phyloP scores from a whole-genome alignment of 1,140 invertebrate genomes.

The Copidosoma floridanum region DNA sequence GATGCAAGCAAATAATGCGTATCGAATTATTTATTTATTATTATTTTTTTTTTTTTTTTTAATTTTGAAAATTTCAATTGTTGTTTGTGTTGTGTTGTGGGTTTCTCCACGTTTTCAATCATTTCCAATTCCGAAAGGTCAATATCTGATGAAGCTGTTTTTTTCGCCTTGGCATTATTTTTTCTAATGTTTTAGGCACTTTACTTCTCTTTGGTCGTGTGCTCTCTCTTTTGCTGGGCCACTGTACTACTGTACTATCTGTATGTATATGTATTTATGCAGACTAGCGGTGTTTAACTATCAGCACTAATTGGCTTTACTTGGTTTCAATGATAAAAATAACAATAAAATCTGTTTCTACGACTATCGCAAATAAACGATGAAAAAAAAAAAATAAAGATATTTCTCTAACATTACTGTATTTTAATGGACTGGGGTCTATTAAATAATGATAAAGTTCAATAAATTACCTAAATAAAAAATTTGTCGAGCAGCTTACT shows the following conservation, averaged over 20 bases:
- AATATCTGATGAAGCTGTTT: background rate
- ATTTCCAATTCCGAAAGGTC: too few relatives aligned
- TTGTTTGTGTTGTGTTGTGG: too few relatives aligned
- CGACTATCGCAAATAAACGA: slow-evolving; percentile 19
- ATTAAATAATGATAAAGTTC: slow-evolving; percentile 3
- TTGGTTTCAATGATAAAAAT: slow-evolving; percentile 11
- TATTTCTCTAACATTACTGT: slow-evolving; percentile 20
- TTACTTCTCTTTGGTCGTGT: slow-evolving; percentile 10
- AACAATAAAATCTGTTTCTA: slow-evolving; percentile 15
- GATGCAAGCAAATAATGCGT: slow-evolving; percentile 2
- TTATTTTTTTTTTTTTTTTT: slow-evolving; percentile 1
- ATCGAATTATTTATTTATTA: slow-evolving; percentile 7
- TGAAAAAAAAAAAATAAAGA: slow-evolving; percentile 2
- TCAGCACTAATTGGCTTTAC: slow-evolving; percentile 27
- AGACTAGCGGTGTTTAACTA: slow-evolving; percentile 22
- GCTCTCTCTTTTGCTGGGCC: slow-evolving; percentile 32
- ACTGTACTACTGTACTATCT: slow-evolving; percentile 21
- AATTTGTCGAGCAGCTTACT: slow-evolving; percentile 29
- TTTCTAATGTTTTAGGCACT: background rate
- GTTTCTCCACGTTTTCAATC: too few relatives aligned
- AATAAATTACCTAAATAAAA: slow-evolving; percentile 25
- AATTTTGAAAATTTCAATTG: background rate
- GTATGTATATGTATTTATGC: slow-evolving; percentile 22
- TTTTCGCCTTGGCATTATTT: background rate
- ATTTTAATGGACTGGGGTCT: slow-evolving; percentile 2